Evolutionary conservation across 2,113 vertebrate genomes (phyloP), one percentile per base, ranked within the genome.

Genomic region (Heterochromis multidens): DNA sequence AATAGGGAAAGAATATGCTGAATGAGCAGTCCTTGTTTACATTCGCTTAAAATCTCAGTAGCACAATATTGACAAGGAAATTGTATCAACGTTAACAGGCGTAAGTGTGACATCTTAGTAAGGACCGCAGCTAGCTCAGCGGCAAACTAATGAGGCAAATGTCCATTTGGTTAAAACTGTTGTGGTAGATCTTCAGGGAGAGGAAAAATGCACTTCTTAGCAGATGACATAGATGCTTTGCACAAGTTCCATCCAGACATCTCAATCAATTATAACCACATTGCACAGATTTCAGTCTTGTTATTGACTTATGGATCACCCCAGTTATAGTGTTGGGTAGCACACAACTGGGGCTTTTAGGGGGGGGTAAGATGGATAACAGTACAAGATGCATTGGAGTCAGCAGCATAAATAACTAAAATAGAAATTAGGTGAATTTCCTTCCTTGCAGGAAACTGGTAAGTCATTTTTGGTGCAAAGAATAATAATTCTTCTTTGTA

Each of bases 211-310:
- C 94, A 95, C 95, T 96, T 97, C 96, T 96, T 96, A 95, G 93
- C 93, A 95, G 95, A 96, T 96, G 96, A 96, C 95, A 96, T 94
- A 95, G 91, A 94, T 92, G 94, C 95, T 95, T 95, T 95, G 92
- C 93, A 93, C 95, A 96, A 96, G 96, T 96, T 95, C 95, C 93
- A 95, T 88, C 95, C 94, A 96, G 96, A 96, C 95, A 96, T 95
- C 96, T 96, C 95, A 96, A 96, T 96, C 96, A 96, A 97, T 97
- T 97, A 97, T 97, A 97, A 97, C 96, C 94, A 95, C 95, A 97
- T 96, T 96, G 95, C 88, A 80, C 93, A 95, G 95, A 95, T 96
- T 97, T 97, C 95, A 96, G 95, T 95, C 96, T 95, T 95, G 92
- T 95, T 96, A 96, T 95, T 94, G 96, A 96, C 95, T 95, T 95